Evolutionary conservation across 2,888 invertebrate genomes (phyloP).

Genomic region (Clunio marinus): DNA sequence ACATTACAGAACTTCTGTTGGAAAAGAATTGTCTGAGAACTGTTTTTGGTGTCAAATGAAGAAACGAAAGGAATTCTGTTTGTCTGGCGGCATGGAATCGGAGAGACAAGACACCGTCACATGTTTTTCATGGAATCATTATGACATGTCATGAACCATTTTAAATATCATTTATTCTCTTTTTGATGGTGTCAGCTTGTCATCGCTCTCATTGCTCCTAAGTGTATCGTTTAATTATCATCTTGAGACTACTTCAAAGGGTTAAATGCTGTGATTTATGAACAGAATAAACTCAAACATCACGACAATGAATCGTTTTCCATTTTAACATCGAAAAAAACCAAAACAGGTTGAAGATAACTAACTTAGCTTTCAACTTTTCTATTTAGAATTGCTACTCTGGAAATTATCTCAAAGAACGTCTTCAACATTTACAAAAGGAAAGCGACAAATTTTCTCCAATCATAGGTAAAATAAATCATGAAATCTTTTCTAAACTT

Average conservation of each 20-base stretch:
- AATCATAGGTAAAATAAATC: constrained; percentile 46
- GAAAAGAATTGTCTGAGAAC: not conserved
- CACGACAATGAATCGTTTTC: constrained; percentile 24
- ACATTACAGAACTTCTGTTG: no score
- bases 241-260: constrained; percentile 23
- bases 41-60: not conserved
- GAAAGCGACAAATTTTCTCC: constrained; percentile 49
- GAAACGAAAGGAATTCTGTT: not conserved
- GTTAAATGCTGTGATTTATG: constrained; percentile 10
- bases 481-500: constrained; percentile 1
- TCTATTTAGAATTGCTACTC: constrained; percentile 48
- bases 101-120: not conserved
- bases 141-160: constrained; percentile 27
- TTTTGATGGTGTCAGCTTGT: constrained; percentile 26
- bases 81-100: not conserved
- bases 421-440: constrained; percentile 48
- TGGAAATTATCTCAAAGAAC: constrained; percentile 50
- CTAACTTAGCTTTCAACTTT: not conserved
- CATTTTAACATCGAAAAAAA: constrained; percentile 2
- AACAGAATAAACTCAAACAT: constrained; percentile 12
- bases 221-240: constrained; percentile 37
- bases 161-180: constrained; percentile 32
- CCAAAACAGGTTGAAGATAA: not conserved
- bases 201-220: constrained; percentile 33
- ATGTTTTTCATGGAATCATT: constrained; percentile 24